Evolutionary conservation across 2,888 invertebrate species (phyloP), one percentile per base, ranked within the genome.

Genomic region (Patella depressa): DNA sequence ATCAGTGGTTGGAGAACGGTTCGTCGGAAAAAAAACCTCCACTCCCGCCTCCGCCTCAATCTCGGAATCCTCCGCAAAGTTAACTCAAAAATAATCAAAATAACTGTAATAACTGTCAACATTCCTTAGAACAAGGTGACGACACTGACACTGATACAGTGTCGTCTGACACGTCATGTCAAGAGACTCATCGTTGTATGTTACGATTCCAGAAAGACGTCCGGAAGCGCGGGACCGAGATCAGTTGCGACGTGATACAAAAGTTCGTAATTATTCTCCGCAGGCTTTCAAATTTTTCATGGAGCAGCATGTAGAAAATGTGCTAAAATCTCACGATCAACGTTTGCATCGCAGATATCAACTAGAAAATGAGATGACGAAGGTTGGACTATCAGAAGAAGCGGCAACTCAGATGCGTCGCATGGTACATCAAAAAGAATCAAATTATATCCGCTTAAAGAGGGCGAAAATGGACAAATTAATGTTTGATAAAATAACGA

Each of bases 291-390:
- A 99, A 91, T 99, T 99, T 92, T 99, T 96, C 92, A 99, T 99
- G 99, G 99, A 99, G 91, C 99, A 99, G 91, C 99, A 99, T 90
- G 96, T 99, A 53, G 99, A 99, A 92, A 98, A 99, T 90, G 95
- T 99, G 72, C 94, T 99, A 71, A 98, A 99, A 91, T 97, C 97
- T 53, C 96, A 97, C 91, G 96, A 96, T 86, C 98, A 99, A 92
- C 94, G 99, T 77, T 93, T 96, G 80, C 96, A 95, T 90, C 94
- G 98, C 71, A 94, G 96, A 75, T 94, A 96, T 92, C 98, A 99
- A 92, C 93, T 99, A 77, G 98, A 98, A 91, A 96, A 96, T 84
- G 99, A 99, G 92, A 99, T 99, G 99, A 95, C 95, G 11, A 98
- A 98, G 91, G 97, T 97, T 81, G 90, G 90, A 15, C 87, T 93